These are phyloP conservation scores for Jacana jacana DNA, from an alignment of 2,113 vertebrate genomes.

Conservation along the genomic window DNA sequence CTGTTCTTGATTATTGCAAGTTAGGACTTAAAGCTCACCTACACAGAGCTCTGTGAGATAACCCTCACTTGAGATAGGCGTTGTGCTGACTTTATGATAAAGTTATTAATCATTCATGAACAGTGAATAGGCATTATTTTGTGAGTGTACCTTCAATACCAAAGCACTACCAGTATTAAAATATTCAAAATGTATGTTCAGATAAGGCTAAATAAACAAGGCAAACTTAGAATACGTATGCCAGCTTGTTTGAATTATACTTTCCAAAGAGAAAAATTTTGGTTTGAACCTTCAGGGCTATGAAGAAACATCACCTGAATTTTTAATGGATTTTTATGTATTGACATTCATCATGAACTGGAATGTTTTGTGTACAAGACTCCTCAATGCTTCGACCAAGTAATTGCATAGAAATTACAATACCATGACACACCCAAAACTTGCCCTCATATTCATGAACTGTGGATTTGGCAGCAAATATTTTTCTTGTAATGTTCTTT, in stretches of 20 bases:
- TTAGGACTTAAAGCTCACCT: neutral
- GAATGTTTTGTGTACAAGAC: neutral
- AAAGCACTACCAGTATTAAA: neutral
- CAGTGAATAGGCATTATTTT: neutral
- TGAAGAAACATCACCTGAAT: neutral
- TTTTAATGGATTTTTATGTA: neutral
- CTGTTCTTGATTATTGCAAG: neutral
- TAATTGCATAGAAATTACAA: neutral
- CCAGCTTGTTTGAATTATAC: neutral
- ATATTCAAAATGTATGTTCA: neutral
- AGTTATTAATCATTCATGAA: slow-evolving; percentile 14
- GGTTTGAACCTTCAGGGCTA: neutral
- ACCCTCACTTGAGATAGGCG: neutral
- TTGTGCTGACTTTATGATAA: neutral
- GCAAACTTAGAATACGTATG: neutral
- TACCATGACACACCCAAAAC: neutral
- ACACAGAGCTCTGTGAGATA: neutral
- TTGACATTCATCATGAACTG: neutral
- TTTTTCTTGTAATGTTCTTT: neutral
- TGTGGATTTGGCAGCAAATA: neutral
- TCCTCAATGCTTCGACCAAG: neutral
- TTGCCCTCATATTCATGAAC: neutral
- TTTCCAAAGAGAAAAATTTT: neutral
- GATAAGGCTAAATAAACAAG: neutral
- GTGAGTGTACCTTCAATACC: neutral